Evolutionary conservation across 2,797 vertebrate genomes (phyloP), one percentile per base, ranked within the genome.

Genomic region (Alcedo quadribrachys): DNA sequence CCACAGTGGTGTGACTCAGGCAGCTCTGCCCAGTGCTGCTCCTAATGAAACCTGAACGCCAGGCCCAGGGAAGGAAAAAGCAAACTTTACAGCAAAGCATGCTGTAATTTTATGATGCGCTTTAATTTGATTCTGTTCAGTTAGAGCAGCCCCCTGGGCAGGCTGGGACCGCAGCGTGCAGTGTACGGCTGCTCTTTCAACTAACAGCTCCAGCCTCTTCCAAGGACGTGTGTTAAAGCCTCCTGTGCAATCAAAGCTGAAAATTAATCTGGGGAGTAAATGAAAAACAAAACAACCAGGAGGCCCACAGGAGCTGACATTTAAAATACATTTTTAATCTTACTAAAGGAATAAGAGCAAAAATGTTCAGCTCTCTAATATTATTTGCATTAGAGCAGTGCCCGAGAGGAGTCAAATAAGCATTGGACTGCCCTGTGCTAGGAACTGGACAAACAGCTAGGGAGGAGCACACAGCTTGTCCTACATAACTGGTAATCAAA

Each of bases 51-150:
- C 93, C 68, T 90, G 90, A 97, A 90, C 81, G 79, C 94, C 96
- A 95, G 93, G 84, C 89, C 75, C 80, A 65, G 67, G 95, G 81
- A 94, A 93, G 68, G 48, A 30, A 30, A 87, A 94, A 78, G 57
- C 71, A 75, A 87, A 60, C 88, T 96, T 96, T 96, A 96, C 95
- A 97, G 95, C 91, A 97, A 94, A 96, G 95, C 95, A 94, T 97
- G 95, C 90, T 96, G 95, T 97, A 97, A 97, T 97, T 98, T 98
- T 97, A 98, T 95, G 96, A 96, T 95, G 90, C 32, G 2, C 77
- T 98, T 98, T 97, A 97, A 97, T 96, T 96, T 97, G 95, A 95
- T 95, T 97, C 96, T 96, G 94, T 95, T 96, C 93, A 91, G 97
- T 94, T 94, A 91, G 94, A 95, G 28, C 57, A 97, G 84, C 80